Evolutionary conservation across 1,140 invertebrate species (phyloP).

Genomic region (Drosophila mauritiana): DNA sequence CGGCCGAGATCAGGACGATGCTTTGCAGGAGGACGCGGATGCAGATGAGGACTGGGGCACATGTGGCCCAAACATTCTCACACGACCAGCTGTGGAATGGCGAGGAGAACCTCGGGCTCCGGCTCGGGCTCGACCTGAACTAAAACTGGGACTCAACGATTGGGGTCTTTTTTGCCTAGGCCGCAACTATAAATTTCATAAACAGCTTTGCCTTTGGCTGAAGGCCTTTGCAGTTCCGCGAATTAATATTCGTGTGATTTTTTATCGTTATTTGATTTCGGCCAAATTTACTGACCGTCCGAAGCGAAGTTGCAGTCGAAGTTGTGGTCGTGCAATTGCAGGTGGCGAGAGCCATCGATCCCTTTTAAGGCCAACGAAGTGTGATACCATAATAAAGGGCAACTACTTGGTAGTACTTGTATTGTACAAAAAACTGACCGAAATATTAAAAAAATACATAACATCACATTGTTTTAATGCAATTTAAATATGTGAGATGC

Average conservation of each 20-base stretch:
- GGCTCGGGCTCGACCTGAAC: conserved; percentile 15
- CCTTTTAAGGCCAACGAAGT: neutral
- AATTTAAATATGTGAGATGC: no score
- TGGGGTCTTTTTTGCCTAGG: conserved; percentile 52
- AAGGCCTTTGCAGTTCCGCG: conserved; percentile 77
- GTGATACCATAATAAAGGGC: conserved; percentile 2
- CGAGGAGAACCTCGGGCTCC: conserved; percentile 13
- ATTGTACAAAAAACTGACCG: no score
- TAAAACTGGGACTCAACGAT: conserved; percentile 21
- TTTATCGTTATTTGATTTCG: conserved; percentile 83
- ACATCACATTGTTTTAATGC: no score
- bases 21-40: conserved; percentile 4
- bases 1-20: conserved; percentile 31
- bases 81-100: conserved; percentile 65
- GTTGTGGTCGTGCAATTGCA: conserved; percentile 41
- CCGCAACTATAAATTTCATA: conserved; percentile 82
- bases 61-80: conserved; percentile 80
- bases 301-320: conserved; percentile 44
- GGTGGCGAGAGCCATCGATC: conserved; percentile 5
- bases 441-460: neutral
- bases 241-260: conserved; percentile 84
- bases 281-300: conserved; percentile 55
- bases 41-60: conserved; percentile 49
- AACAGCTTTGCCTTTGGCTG: conserved; percentile 52
- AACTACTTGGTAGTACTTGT: no score